A percentile compares a stretch with the other conserved stretches of the same genome.
Evolutionary conservation across 1,140 invertebrate species (phyloP).

Genomic region (Drosophila cardini): DNA sequence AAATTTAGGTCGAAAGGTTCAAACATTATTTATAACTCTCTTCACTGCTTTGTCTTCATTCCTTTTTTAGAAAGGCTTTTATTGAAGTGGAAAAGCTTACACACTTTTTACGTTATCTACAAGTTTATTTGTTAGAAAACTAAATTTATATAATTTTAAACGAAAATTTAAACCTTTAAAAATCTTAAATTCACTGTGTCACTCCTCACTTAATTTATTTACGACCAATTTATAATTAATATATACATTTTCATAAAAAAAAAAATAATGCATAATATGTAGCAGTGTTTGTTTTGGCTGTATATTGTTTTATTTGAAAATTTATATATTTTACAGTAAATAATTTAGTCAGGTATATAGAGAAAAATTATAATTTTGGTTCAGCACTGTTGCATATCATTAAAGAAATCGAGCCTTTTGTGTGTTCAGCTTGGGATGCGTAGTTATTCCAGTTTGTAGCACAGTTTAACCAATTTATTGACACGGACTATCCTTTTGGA

Average conservation of each 20-base stretch:
- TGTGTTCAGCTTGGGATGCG: background rate
- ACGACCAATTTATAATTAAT: background rate
- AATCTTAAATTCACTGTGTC: too few relatives aligned
- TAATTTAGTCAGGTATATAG: slow-evolving; percentile 77
- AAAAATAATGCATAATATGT: slow-evolving; percentile 43
- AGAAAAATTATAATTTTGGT: slow-evolving; percentile 58
- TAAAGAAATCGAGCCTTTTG: slow-evolving; percentile 34
- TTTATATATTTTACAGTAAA: slow-evolving; percentile 72
- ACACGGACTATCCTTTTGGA: slow-evolving; percentile 30
- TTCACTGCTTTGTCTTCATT: too few relatives aligned
- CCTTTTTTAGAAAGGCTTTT: too few relatives aligned
- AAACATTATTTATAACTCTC: background rate
- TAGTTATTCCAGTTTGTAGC: slow-evolving; percentile 23
- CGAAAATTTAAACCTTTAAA: too few relatives aligned
- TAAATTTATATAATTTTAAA: too few relatives aligned
- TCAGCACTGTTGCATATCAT: slow-evolving; percentile 48
- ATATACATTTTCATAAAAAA: slow-evolving; percentile 24
- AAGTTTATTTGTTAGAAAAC: too few relatives aligned
- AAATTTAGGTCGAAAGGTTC: background rate
- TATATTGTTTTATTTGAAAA: slow-evolving; percentile 78
- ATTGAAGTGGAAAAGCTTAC: too few relatives aligned
- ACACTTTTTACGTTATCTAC: too few relatives aligned
- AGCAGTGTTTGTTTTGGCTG: slow-evolving; percentile 51
- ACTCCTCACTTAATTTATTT: too few relatives aligned
- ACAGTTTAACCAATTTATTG: slow-evolving; percentile 26